A percentile compares a stretch with the other conserved stretches of the same genome.
These are phyloP conservation scores for Acrobasis repandana DNA, from an alignment of 2,888 invertebrate species.

Conservation along the genomic window DNA sequence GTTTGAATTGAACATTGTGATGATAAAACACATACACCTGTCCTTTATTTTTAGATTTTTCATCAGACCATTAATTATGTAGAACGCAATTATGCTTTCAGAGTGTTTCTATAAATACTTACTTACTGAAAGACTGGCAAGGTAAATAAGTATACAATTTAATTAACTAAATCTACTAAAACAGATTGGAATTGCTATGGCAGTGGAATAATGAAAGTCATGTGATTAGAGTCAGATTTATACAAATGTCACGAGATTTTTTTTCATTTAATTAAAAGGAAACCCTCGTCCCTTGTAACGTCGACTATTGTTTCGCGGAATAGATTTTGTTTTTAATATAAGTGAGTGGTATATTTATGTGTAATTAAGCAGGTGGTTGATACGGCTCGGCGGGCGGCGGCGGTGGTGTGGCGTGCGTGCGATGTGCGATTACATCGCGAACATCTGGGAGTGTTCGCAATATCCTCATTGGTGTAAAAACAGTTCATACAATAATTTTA, in stretches of 20 bases:
- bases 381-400: conserved; percentile 37
- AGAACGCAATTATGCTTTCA: too few relatives aligned
- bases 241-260: conserved; percentile 35
- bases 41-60: too few relatives aligned
- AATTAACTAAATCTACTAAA: conserved; percentile 15
- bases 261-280: conserved; percentile 50
- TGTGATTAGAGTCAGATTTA: conserved; percentile 30
- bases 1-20: too few relatives aligned
- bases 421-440: conserved; percentile 42
- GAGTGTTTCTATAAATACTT: background rate
- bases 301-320: conserved; percentile 55
- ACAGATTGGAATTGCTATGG: conserved; percentile 10
- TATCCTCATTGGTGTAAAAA: conserved; percentile 35
- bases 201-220: conserved; percentile 11
- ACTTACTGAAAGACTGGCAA: background rate
- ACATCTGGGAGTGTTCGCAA: conserved; percentile 50
- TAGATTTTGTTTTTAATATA: conserved; percentile 66
- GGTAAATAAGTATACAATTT: background rate
- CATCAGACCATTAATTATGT: too few relatives aligned
- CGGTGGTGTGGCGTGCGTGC: conserved; percentile 42
- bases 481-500: conserved; percentile 3
- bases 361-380: conserved; percentile 52
- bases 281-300: conserved; percentile 41
- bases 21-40: too few relatives aligned
- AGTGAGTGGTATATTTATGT: conserved; percentile 54